These are phyloP conservation scores for Dermolepida albohirtum DNA, from an alignment of 2,888 invertebrate genomes.

Conservation along the genomic window DNA sequence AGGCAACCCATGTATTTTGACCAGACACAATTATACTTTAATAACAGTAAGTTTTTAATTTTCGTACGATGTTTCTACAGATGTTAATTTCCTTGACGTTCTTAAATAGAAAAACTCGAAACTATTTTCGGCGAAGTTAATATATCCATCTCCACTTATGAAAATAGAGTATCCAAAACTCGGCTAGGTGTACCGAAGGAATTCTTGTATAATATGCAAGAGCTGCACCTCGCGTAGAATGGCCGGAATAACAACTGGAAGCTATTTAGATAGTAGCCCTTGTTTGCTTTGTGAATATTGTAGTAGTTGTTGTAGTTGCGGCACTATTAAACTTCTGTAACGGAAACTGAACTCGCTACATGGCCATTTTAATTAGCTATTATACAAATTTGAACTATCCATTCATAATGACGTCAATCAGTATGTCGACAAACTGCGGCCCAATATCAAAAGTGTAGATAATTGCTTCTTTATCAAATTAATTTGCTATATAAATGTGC, in stretches of 20 bases:
- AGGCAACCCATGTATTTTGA: too few relatives aligned
- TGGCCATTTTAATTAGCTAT: conserved; percentile 22
- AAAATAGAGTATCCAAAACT: neutral
- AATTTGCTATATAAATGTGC: conserved; percentile 1
- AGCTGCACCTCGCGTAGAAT: conserved; percentile 6
- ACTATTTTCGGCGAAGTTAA: too few relatives aligned
- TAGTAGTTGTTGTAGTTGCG: conserved; percentile 1
- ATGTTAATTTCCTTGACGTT: too few relatives aligned
- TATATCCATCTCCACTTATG: too few relatives aligned
- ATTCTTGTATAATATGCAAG: conserved; percentile 11
- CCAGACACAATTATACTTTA: too few relatives aligned
- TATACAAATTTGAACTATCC: conserved; percentile 21
- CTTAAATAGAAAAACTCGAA: too few relatives aligned
- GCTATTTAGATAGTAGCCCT: conserved; percentile 21
- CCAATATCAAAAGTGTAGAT: conserved; percentile 1
- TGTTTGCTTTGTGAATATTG: conserved; percentile 10
- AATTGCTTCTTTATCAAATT: conserved; percentile 16
- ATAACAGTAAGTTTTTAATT: too few relatives aligned
- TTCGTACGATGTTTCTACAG: too few relatives aligned
- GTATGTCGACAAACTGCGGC: neutral
- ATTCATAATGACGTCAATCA: conserved; percentile 20
- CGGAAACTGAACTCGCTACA: conserved; percentile 16
- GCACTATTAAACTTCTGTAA: conserved; percentile 9
- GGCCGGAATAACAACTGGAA: conserved; percentile 1
- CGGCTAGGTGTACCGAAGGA: neutral